Evolutionary conservation across 2,888 invertebrate species (phyloP).

Genomic region (Hemithea aestivaria): DNA sequence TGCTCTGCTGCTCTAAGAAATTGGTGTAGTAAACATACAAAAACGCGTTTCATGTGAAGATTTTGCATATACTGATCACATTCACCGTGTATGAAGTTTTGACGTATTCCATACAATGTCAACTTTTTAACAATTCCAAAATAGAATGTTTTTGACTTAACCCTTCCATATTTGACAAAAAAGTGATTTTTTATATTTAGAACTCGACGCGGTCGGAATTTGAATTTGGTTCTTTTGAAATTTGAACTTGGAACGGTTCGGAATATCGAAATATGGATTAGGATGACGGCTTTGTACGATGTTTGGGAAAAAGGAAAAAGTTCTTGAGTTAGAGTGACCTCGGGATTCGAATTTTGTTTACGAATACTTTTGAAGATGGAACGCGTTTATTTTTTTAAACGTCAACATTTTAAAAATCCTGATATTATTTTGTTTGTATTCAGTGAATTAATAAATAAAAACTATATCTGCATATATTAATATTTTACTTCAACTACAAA

Average conservation of each 20-base stretch:
- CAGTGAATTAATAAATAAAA: no score
- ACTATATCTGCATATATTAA: no score
- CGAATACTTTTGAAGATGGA: no score
- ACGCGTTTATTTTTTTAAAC: no score
- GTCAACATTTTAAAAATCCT: no score
- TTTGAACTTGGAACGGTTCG: constrained; percentile 55
- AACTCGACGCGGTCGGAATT: constrained; percentile 69
- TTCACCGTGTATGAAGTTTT: constrained; percentile 63
- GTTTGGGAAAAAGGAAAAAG: constrained; percentile 12
- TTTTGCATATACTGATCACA: constrained; percentile 42
- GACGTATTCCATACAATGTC: constrained; percentile 78
- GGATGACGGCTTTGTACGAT: constrained; percentile 11
- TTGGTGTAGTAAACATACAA: no score
- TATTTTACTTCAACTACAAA: no score
- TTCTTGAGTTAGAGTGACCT: constrained; percentile 6
- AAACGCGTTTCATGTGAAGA: constrained; percentile 20
- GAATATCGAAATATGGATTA: constrained; percentile 41
- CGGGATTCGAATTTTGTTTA: constrained; percentile 8
- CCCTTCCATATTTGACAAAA: constrained; percentile 79
- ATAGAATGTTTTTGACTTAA: constrained; percentile 79
- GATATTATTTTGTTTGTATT: no score
- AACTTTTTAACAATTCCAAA: constrained; percentile 77
- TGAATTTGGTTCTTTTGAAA: constrained; percentile 70
- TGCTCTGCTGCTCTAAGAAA: no score
- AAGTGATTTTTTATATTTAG: constrained; percentile 71